These are phyloP conservation scores for Forbesichthys agassizii DNA, from an alignment of 2,113 vertebrate species.

Conservation along the genomic window DNA sequence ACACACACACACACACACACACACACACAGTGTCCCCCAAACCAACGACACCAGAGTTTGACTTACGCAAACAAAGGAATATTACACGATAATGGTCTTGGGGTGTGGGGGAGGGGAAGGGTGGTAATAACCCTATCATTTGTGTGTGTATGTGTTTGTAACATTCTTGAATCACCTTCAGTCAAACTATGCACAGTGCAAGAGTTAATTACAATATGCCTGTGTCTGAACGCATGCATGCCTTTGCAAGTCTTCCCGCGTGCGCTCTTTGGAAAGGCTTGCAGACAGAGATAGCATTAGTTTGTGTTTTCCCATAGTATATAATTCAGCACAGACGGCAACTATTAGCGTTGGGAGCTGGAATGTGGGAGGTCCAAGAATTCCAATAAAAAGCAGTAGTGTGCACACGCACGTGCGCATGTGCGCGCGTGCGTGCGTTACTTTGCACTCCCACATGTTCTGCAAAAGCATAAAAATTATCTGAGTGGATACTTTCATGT, in stretches of 20 bases:
- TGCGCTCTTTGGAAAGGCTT: slow-evolving; percentile 38
- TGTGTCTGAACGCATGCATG: slow-evolving; percentile 19
- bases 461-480: slow-evolving; percentile 56
- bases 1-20: too few relatives aligned
- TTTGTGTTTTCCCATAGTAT: slow-evolving; percentile 72
- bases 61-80: not conserved
- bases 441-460: slow-evolving; percentile 32
- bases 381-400: slow-evolving; percentile 76
- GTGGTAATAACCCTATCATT: not conserved
- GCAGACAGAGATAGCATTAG: slow-evolving; percentile 63
- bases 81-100: not conserved
- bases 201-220: not conserved
- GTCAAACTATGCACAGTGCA: not conserved
- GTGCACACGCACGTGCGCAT: slow-evolving; percentile 34
- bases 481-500: slow-evolving; percentile 32
- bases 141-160: not conserved
- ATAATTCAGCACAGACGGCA: slow-evolving; percentile 79
- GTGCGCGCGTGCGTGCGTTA: slow-evolving; percentile 32
- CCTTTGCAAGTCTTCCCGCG: slow-evolving; percentile 18
- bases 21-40: not conserved
- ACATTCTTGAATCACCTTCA: not conserved
- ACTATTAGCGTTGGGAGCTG: slow-evolving; percentile 79
- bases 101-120: not conserved
- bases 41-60: not conserved
- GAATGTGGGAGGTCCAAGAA: slow-evolving; percentile 80